Evolutionary conservation across 92 coral and sea anemone species (phyloP).

Genomic region (Phenganax marumi): DNA sequence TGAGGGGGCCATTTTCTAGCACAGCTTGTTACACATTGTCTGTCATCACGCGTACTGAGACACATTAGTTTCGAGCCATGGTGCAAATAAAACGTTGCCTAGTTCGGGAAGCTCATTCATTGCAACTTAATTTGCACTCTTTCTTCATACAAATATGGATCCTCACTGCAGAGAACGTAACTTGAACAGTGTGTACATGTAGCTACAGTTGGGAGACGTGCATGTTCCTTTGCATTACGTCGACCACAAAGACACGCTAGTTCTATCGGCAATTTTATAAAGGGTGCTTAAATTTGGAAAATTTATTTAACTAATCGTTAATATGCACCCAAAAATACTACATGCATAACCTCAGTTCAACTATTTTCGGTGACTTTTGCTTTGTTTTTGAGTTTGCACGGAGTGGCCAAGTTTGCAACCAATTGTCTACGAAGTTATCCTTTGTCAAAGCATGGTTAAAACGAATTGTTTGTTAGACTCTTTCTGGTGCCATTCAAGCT

Average conservation of each 20-base stretch:
- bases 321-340: neutral
- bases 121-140: neutral
- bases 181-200: neutral
- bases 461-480: too few species aligned
- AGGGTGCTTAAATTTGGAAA: neutral
- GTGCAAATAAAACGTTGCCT: conserved; percentile 22
- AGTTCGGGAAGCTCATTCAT: conserved; percentile 1
- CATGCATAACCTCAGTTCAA: neutral
- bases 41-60: conserved; percentile 35
- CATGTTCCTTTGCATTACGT: too few species aligned
- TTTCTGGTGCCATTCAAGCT: neutral
- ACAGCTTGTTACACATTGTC: conserved; percentile 28
- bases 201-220: neutral
- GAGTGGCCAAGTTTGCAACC: too few species aligned
- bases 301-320: neutral
- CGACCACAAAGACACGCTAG: too few species aligned
- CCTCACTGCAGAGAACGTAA: neutral
- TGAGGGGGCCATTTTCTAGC: conserved; percentile 4
- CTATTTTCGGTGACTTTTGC: too few species aligned
- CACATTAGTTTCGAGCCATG: conserved; percentile 35
- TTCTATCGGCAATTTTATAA: neutral
- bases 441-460: too few species aligned
- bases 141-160: neutral
- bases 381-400: too few species aligned
- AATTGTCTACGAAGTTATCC: too few species aligned